phyloP scores from a whole-genome alignment of 2,888 invertebrate species.

The Drosophila conformis region DNA sequence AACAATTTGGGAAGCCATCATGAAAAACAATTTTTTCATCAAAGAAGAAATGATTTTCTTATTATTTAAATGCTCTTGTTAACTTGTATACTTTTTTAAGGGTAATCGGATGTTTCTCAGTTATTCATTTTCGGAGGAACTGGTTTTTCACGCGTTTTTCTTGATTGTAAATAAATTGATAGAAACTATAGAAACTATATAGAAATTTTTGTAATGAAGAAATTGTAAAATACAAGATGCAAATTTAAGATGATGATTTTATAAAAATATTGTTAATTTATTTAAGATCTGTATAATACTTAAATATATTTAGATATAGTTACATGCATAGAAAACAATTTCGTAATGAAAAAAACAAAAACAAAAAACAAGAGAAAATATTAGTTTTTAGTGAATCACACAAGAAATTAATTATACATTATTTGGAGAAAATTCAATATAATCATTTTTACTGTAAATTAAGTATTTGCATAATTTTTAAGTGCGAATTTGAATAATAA shows the following conservation, averaged over 20 bases:
- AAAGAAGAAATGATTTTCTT: constrained; percentile 11
- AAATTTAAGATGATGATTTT: constrained; percentile 62
- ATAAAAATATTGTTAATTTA: constrained; percentile 57
- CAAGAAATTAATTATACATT: constrained; percentile 67
- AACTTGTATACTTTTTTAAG: constrained; percentile 12
- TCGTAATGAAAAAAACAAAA: constrained; percentile 33
- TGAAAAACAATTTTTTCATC: neutral
- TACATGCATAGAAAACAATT: constrained; percentile 26
- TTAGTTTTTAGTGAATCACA: constrained; percentile 32
- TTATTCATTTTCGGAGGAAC: constrained; percentile 28
- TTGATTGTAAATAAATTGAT: constrained; percentile 31
- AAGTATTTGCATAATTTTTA: constrained; percentile 66
- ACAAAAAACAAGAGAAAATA: constrained; percentile 16
- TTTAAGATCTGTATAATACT: constrained; percentile 48
- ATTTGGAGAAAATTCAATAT: constrained; percentile 60
- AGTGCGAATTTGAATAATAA: constrained; percentile 70
- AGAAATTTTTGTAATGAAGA: constrained; percentile 22
- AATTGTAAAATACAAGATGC: constrained; percentile 45
- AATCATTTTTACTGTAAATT: constrained; percentile 62
- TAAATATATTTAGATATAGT: constrained; percentile 33
- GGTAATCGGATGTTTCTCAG: constrained; percentile 15
- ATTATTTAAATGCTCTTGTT: constrained; percentile 26
- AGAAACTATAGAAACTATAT: neutral
- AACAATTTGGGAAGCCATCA: constrained; percentile 1
- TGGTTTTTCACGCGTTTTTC: constrained; percentile 22